Evolutionary conservation across 2,888 invertebrate genomes (phyloP).

Genomic region (Phymatocera aterrima): DNA sequence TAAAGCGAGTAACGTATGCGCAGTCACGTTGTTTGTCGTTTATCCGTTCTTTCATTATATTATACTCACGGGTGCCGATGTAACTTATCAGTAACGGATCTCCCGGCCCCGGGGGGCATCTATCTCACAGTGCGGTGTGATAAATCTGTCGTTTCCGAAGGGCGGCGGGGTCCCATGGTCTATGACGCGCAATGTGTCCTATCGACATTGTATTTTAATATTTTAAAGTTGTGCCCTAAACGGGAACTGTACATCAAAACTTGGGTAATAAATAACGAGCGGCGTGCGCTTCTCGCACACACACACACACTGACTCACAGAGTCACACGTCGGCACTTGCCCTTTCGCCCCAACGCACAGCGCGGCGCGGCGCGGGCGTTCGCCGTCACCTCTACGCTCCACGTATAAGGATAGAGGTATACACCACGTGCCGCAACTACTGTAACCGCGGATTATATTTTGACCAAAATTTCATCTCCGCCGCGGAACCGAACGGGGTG

Average conservation of each 20-base stretch:
- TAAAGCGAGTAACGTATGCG: constrained; percentile 13
- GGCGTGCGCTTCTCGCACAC: not conserved
- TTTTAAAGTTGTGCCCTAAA: constrained; percentile 37
- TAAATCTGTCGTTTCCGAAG: constrained; percentile 14
- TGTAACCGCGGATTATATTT: not conserved
- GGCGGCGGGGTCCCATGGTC: not conserved
- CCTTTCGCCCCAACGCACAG: not conserved
- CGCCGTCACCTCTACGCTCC: not conserved
- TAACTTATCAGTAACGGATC: constrained; percentile 27
- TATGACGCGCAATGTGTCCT: not conserved
- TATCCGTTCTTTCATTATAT: not conserved
- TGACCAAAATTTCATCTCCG: not conserved
- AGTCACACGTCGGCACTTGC: constrained; percentile 29
- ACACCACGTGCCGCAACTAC: not conserved
- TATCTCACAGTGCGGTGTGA: not conserved
- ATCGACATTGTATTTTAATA: constrained; percentile 40
- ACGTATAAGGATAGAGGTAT: too few relatives aligned
- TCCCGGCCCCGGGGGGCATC: not conserved
- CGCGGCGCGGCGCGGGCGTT: not conserved
- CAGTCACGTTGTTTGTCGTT: not conserved
- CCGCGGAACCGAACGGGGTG: not conserved
- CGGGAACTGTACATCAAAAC: constrained; percentile 35
- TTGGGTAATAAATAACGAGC: constrained; percentile 34
- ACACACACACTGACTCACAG: too few relatives aligned
- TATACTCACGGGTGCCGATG: constrained; percentile 2